These are phyloP conservation scores for Scolopax mira DNA, from an alignment of 2,113 vertebrate species.

Conservation along the genomic window DNA sequence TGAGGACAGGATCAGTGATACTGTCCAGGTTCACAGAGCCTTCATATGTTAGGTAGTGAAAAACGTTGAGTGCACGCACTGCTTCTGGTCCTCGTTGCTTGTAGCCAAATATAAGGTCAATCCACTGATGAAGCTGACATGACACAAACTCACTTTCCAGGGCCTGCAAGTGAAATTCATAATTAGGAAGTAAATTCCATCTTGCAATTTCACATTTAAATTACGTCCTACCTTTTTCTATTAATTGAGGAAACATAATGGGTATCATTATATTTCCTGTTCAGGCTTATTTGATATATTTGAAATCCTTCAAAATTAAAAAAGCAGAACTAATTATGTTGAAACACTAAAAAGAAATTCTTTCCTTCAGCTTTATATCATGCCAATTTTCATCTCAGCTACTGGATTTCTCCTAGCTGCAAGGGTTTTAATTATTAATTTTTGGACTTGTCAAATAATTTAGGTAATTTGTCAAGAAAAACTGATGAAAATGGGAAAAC, in stretches of 20 bases:
- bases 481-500: neutral
- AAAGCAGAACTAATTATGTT: neutral
- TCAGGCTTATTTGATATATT: neutral
- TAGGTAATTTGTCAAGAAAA: neutral
- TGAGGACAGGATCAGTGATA: slow-evolving; percentile 86
- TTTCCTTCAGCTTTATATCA: neutral
- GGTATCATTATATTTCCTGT: neutral
- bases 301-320: neutral
- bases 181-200: neutral
- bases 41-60: slow-evolving; percentile 96
- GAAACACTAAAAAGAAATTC: neutral
- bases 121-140: slow-evolving; percentile 99
- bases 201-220: neutral
- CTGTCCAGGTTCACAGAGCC: slow-evolving; percentile 92
- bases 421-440: neutral
- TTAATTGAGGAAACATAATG: neutral
- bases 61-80: slow-evolving; percentile 94
- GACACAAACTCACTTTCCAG: slow-evolving; percentile 99
- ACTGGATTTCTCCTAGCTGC: neutral
- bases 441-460: neutral
- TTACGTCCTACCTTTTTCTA: neutral
- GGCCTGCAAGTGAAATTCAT: slow-evolving; percentile 79
- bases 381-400: neutral
- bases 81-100: slow-evolving; percentile 98
- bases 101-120: slow-evolving; percentile 99